phyloP scores from a whole-genome alignment of 2,888 invertebrate species.

The Idaea aversata region DNA sequence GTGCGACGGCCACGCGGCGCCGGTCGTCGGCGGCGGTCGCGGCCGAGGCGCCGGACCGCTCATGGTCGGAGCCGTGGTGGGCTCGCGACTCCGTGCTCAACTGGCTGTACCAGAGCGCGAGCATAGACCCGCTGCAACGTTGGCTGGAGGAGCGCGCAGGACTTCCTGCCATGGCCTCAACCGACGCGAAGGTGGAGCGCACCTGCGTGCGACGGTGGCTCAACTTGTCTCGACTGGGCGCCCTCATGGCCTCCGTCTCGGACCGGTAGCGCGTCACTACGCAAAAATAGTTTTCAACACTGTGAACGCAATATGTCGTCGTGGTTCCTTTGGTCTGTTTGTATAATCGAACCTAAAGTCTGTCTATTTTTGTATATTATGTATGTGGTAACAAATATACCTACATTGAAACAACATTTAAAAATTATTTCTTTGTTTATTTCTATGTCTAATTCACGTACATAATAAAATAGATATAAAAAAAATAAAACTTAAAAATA shows the following conservation, averaged over 20 bases:
- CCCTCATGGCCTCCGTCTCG: constrained; percentile 49
- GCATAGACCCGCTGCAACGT: constrained; percentile 59
- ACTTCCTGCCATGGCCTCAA: constrained; percentile 7
- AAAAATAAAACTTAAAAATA: constrained; percentile 3
- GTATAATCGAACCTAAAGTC: too few relatives aligned
- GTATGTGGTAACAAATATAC: too few relatives aligned
- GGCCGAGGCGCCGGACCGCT: constrained; percentile 26
- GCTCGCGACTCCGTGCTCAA: constrained; percentile 49
- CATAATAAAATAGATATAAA: neutral
- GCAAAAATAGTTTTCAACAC: too few relatives aligned
- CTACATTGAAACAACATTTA: too few relatives aligned
- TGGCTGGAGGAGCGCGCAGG: constrained; percentile 53
- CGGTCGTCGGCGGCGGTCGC: constrained; percentile 23
- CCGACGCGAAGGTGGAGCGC: constrained; percentile 9
- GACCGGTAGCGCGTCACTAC: constrained; percentile 47
- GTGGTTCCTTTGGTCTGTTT: too few relatives aligned
- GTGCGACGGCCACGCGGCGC: constrained; percentile 38
- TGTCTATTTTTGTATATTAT: too few relatives aligned
- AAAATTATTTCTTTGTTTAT: too few relatives aligned
- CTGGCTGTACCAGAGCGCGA: constrained; percentile 63
- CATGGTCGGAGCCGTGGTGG: constrained; percentile 47
- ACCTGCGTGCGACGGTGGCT: constrained; percentile 49
- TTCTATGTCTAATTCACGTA: too few relatives aligned
- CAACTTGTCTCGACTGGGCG: constrained; percentile 53
- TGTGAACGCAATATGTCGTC: too few relatives aligned